Evolutionary conservation across 2,888 invertebrate genomes (phyloP), one percentile per base, ranked within the genome.

Genomic region (Chloroclystis v-ata): DNA sequence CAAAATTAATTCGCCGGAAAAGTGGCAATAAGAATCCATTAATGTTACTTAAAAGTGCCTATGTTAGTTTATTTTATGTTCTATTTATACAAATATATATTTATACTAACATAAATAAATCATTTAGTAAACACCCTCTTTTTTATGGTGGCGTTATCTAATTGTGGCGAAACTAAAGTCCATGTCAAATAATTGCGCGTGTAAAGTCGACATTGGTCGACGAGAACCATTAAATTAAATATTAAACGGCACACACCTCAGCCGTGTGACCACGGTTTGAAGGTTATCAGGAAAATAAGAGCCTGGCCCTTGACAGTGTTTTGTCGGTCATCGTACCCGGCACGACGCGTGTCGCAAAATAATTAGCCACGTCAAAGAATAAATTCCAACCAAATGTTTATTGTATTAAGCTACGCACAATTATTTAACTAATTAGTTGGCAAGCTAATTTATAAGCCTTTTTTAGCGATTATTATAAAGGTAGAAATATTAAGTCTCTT

Each of bases 281-380:
- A 72, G 73, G 74, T 70, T 69, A 72, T 66, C 65, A 67, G 63
- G 62, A 64, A 73, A 69, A 72, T 65, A 59, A 57, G 57, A 61
- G 49, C 52, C 52, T 55, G 61, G 67, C 69, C 75, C 74, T 75
- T 75, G 72, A 69, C 70, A 55, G 35, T 60, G 59, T 68, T 67
- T 67, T 61, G 60, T 66, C 67, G 77, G 75, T 71, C 75, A 71
- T 60, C 62, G 73, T 65, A 69, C 77, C 62, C 44, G 26, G 26
- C 40, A 49, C 52, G 48, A 45, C 52, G 60, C 60, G 60, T 62
- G 54, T 63, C 61, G 66, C 69, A 52, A 68, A 65, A 66, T 63
- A 66, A 69, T 63, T 65, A 60, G 61, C 61, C 58, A 56, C 52
- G 16, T 59, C 57, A 49, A 55, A 43, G 40, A 52, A 47, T 20